Evolutionary conservation across 2,113 vertebrate species (phyloP).

Genomic region (Brachypteracias leptosomus): DNA sequence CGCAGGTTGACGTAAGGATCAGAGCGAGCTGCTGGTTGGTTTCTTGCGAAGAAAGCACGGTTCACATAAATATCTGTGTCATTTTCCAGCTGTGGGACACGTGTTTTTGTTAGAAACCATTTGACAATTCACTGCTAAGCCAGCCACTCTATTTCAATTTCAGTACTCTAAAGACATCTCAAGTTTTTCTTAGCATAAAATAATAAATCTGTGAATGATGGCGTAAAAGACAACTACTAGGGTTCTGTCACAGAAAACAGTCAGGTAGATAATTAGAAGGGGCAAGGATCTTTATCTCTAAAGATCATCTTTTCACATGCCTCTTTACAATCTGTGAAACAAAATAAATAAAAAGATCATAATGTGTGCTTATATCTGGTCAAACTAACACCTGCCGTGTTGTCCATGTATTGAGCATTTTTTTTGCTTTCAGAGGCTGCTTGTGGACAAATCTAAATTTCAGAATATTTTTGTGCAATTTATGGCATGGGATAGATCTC

Average conservation of each 20-base stretch:
- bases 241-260: background rate
- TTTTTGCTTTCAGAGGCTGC: background rate
- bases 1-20: constrained; percentile 79
- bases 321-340: background rate
- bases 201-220: fast-evolving
- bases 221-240: background rate
- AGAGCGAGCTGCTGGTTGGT: constrained; percentile 63
- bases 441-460: background rate
- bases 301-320: background rate
- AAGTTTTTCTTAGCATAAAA: background rate
- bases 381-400: background rate
- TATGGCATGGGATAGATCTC: background rate
- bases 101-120: background rate
- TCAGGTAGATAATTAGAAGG: background rate
- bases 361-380: background rate
- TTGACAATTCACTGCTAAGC: background rate
- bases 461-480: background rate
- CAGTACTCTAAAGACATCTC: background rate
- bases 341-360: background rate
- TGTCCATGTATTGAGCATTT: background rate
- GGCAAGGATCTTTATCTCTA: background rate
- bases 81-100: constrained; percentile 43
- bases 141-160: background rate
- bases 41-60: constrained; percentile 75
- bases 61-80: constrained; percentile 70